These are phyloP conservation scores for Lasioglossum marginatum DNA, from an alignment of 2,888 invertebrate genomes.

Conservation along the genomic window DNA sequence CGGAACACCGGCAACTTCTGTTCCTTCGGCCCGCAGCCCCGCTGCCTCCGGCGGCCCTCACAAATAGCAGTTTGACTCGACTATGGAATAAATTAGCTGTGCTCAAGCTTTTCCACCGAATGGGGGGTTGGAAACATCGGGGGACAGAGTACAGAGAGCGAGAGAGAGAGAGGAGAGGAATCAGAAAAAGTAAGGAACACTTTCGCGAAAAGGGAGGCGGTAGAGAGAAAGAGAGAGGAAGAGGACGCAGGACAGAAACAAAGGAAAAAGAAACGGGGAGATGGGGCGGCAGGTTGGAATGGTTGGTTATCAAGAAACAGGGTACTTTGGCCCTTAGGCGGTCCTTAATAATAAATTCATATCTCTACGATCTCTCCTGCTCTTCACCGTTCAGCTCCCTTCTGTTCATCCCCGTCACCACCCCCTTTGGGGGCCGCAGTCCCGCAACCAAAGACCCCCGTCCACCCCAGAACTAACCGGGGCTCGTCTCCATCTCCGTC, in stretches of 20 bases:
- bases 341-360: slow-evolving; percentile 84
- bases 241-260: background rate
- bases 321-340: slow-evolving; percentile 80
- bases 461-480: slow-evolving; percentile 30
- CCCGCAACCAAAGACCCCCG: slow-evolving; percentile 55
- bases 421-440: slow-evolving; percentile 8
- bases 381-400: slow-evolving; percentile 31
- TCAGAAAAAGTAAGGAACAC: slow-evolving; percentile 27
- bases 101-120: slow-evolving; percentile 50
- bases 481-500: slow-evolving; percentile 37
- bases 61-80: slow-evolving; percentile 71
- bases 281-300: slow-evolving; percentile 46
- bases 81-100: slow-evolving; percentile 77
- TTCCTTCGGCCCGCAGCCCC: slow-evolving; percentile 18
- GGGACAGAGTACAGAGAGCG: background rate
- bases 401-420: slow-evolving; percentile 53
- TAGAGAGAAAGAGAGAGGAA: background rate
- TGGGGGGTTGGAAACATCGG: slow-evolving; percentile 1
- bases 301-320: slow-evolving; percentile 79
- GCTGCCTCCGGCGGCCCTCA: slow-evolving; percentile 44
- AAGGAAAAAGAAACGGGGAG: slow-evolving; percentile 27
- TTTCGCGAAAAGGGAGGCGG: background rate
- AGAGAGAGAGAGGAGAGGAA: background rate
- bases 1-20: slow-evolving; percentile 62
- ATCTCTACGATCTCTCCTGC: slow-evolving; percentile 76